Percentiles rank a stretch among this genome's conserved stretches.
Conservation (phyloP, 2,888 invertebrate genomes). For the Cerastoderma edule region DNA sequence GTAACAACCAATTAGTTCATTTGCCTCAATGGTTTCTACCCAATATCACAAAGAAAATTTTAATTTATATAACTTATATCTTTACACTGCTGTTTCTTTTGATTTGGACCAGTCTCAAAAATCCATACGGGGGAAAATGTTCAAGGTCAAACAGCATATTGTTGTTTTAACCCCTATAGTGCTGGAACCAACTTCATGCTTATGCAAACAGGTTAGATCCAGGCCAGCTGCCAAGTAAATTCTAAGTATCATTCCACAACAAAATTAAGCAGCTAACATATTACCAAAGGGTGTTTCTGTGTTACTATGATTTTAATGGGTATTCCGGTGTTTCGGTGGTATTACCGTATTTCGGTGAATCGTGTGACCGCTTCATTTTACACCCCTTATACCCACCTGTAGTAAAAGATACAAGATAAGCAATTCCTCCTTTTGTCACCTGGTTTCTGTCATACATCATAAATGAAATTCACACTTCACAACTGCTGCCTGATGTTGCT, state of each 20-base stretch:
- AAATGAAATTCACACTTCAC: background rate
- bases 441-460: background rate
- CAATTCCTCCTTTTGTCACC: background rate
- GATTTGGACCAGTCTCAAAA: too few species aligned
- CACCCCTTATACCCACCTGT: too few species aligned
- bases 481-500: background rate
- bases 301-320: slow-evolving; percentile 68
- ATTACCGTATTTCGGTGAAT: slow-evolving; percentile 38
- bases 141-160: background rate
- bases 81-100: too few species aligned
- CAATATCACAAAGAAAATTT: background rate
- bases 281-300: too few species aligned
- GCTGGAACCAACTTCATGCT: background rate
- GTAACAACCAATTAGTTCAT: slow-evolving; percentile 6
- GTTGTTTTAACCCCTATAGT: background rate
- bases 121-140: background rate
- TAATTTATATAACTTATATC: too few species aligned
- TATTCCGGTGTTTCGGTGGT: slow-evolving; percentile 69
- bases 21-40: background rate
- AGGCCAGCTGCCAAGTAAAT: background rate
- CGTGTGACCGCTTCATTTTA: background rate
- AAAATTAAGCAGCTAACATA: slow-evolving; percentile 73
- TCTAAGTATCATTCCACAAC: slow-evolving; percentile 66
- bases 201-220: background rate
- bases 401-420: too few species aligned